phyloP scores from a whole-genome alignment of 2,797 vertebrate species.

The Rachycentron canadum region DNA sequence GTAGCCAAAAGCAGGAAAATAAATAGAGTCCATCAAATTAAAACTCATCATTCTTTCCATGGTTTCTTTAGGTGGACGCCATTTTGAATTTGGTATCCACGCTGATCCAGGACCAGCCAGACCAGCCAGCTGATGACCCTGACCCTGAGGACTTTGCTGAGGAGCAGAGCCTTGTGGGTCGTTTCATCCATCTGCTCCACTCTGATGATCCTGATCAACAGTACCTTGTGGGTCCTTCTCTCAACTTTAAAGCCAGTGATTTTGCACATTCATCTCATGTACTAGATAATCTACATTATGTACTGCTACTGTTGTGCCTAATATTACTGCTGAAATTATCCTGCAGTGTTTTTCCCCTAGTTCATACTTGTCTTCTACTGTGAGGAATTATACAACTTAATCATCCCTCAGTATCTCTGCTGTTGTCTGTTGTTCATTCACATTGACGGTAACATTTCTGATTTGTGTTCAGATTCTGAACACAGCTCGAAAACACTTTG shows the following conservation, averaged over 20 bases:
- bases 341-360: not conserved
- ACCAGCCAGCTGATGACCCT: conserved; percentile 96
- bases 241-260: not conserved
- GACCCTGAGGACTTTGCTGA: conserved; percentile 99
- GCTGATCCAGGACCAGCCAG: conserved; percentile 97
- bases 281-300: not conserved
- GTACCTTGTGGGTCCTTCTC: conserved; percentile 86
- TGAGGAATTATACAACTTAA: not conserved
- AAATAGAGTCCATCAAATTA: not conserved
- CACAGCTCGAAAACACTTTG: conserved; percentile 98
- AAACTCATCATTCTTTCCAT: not conserved
- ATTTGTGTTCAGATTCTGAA: conserved; percentile 91
- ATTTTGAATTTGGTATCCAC: conserved; percentile 96
- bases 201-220: conserved; percentile 98
- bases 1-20: not conserved
- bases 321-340: not conserved
- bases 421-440: not conserved
- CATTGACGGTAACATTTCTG: not conserved
- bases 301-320: not conserved
- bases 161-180: conserved; percentile 97
- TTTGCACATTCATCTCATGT: not conserved
- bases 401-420: not conserved
- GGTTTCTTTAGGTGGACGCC: conserved; percentile 90
- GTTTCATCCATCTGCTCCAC: conserved; percentile 95
- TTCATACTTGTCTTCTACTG: not conserved